A percentile compares a stretch with the other conserved stretches of the same genome.
Conservation (phyloP, 2,888 invertebrate species). For the Ligdia adustata region DNA sequence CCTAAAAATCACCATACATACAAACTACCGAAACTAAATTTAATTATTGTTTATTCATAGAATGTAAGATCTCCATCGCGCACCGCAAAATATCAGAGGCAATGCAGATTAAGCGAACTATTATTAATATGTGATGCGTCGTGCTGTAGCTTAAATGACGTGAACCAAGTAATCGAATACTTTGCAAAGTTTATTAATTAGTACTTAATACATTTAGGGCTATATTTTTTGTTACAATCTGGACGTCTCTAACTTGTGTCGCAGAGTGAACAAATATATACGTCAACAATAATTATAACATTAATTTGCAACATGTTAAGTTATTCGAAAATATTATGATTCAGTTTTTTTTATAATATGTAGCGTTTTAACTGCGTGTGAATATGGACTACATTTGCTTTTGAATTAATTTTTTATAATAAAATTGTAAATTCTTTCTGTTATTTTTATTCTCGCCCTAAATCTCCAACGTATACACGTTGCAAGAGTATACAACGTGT, state of each 20-base stretch:
- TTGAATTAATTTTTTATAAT: constrained; percentile 76
- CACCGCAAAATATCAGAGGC: neutral
- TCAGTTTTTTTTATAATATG: constrained; percentile 52
- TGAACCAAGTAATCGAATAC: neutral
- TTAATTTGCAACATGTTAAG: constrained; percentile 34
- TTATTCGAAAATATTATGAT: constrained; percentile 41
- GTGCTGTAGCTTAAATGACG: neutral
- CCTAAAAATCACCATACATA: neutral
- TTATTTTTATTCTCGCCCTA: constrained; percentile 39
- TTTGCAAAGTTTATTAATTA: constrained; percentile 5
- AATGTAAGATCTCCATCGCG: neutral
- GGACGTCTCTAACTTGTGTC: constrained; percentile 1
- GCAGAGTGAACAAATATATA: neutral
- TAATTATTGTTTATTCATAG: constrained; percentile 1
- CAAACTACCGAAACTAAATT: neutral
- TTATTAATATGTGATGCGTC: no score
- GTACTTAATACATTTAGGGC: constrained; percentile 17
- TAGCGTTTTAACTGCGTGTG: constrained; percentile 77
- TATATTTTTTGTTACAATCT: constrained; percentile 9
- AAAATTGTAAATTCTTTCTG: constrained; percentile 62
- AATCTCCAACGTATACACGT: no score
- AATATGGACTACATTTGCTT: constrained; percentile 77
- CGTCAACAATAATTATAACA: constrained; percentile 29
- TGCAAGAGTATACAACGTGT: no score
- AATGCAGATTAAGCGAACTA: neutral